Evolutionary conservation across 2,888 invertebrate genomes (phyloP), one percentile per base, ranked within the genome.

Genomic region (Agriopis leucophaearia): DNA sequence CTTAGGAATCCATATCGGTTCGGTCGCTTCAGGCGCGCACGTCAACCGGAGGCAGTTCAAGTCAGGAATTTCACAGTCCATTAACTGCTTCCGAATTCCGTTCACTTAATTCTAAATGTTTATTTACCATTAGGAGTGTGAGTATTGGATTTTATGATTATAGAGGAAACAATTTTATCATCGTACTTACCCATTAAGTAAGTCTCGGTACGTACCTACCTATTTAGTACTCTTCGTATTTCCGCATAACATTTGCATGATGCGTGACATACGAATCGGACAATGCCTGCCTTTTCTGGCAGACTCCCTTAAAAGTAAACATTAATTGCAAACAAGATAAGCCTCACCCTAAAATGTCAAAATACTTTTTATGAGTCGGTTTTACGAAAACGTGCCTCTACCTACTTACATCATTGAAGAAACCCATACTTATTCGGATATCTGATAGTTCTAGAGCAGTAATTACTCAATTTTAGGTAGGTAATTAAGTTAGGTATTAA

Each of bases 241-340:
- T 73, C 75, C 73, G 75, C 72, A 71, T 75, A 60, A 59, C 74
- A 64, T 56, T 69, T 63, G 38, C 45, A 62, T 71, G 67, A 69
- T 48, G 38, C 57, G 64, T 59, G 54, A 63, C 56, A 50, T 63
- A 55, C 38, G 15, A 50, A 56, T n/a, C 54, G 50, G 44, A 55
- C 65, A 18, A 63, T 59, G 66, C 35, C n/a, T 59, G 51, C 69
- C 69, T 59, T 64, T 69, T 66, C 59, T 50, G 66, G 66, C 59
- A 47, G 55, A 62, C 55, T 69, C 65, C 69, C 58, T 65, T 54
- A 58, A 44, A 51, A 55, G 65, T 56, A 66, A 59, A 69, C 62
- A 66, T 65, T 50, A 55, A 64, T 62, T 64, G 55, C 65, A 61
- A 73, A 73, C 51, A 65, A 61, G 66, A 70, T 66, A 73, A 73